phyloP scores from a whole-genome alignment of 2,797 vertebrate genomes.

The Poeciliopsis paucimaculata region DNA sequence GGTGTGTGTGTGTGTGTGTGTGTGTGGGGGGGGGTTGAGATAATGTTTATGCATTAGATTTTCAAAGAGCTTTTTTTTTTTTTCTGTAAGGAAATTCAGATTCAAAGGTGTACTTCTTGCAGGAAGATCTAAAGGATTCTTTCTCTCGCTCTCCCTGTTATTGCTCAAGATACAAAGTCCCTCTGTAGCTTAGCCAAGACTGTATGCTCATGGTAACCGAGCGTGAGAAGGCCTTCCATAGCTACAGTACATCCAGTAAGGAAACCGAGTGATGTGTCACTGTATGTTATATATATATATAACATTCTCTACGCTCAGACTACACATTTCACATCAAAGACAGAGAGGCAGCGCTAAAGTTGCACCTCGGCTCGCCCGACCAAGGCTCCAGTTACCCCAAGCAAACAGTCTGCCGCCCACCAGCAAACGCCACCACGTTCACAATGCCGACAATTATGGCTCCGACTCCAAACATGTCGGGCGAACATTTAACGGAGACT shows the following conservation, averaged over 20 bases:
- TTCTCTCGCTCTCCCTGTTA: slow-evolving; percentile 78
- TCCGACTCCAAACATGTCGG: slow-evolving; percentile 50
- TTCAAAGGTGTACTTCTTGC: slow-evolving; percentile 86
- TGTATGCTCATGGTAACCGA: slow-evolving; percentile 73
- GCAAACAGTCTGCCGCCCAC: slow-evolving; percentile 45
- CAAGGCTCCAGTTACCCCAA: slow-evolving; percentile 50
- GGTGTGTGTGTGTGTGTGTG: slow-evolving; percentile 7
- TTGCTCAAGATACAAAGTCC: slow-evolving; percentile 85
- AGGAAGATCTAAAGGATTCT: slow-evolving; percentile 83
- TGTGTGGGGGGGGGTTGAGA: slow-evolving; percentile 53
- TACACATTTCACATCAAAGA: slow-evolving; percentile 71
- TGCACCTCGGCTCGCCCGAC: slow-evolving; percentile 47
- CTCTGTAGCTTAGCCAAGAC: slow-evolving; percentile 80
- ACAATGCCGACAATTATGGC: slow-evolving; percentile 47
- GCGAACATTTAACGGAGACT: slow-evolving; percentile 52
- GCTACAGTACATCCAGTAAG: slow-evolving; percentile 60
- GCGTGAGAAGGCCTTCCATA: slow-evolving; percentile 65
- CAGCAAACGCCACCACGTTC: slow-evolving; percentile 31
- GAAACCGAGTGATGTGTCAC: slow-evolving; percentile 53
- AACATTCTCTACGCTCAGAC: slow-evolving; percentile 63
- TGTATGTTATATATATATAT: slow-evolving; percentile 61
- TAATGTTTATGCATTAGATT: slow-evolving; percentile 89
- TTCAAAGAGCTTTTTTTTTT: slow-evolving; percentile 83
- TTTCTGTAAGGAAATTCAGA: slow-evolving; percentile 85
- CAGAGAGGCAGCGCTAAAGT: slow-evolving; percentile 52